Percentiles rank a stretch among this genome's conserved stretches.
Evolutionary conservation across 2,113 vertebrate species (phyloP).

Genomic region (Sisor rabdophorus): DNA sequence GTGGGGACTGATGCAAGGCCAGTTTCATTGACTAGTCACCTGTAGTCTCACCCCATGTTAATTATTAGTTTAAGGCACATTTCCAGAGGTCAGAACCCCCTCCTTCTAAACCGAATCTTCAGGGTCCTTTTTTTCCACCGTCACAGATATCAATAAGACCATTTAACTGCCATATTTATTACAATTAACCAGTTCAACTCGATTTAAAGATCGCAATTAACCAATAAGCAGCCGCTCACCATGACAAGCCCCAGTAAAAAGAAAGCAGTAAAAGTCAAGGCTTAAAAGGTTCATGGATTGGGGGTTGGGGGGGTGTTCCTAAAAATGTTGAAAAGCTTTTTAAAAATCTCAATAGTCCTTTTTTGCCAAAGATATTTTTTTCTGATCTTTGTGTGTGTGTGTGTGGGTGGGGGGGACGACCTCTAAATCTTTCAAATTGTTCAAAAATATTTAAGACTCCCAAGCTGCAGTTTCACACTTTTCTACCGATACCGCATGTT

Average conservation of each 20-base stretch:
- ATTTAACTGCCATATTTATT: neutral
- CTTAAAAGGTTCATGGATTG: neutral
- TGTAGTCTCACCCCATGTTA: neutral
- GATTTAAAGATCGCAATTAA: neutral
- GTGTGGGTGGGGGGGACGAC: too few species aligned
- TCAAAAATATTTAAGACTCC: neutral
- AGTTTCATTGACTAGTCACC: constrained; percentile 1
- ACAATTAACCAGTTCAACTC: neutral
- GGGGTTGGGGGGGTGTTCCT: too few species aligned
- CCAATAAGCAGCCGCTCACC: neutral
- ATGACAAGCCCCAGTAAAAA: neutral
- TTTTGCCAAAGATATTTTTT: too few species aligned
- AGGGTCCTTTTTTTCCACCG: too few species aligned
- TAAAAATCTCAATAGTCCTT: neutral
- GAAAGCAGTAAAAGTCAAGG: neutral
- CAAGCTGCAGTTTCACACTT: neutral
- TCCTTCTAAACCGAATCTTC: neutral
- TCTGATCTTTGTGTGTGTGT: too few species aligned
- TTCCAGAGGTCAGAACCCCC: neutral
- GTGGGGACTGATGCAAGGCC: constrained; percentile 13
- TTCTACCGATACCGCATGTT: neutral
- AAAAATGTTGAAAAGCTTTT: neutral
- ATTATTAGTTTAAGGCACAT: neutral
- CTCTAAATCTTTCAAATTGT: neutral
- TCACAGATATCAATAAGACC: neutral